A percentile compares a stretch with the other conserved stretches of the same genome.
These are phyloP conservation scores for Nyctibius bracteatus DNA, from an alignment of 2,113 vertebrate species.

Conservation along the genomic window DNA sequence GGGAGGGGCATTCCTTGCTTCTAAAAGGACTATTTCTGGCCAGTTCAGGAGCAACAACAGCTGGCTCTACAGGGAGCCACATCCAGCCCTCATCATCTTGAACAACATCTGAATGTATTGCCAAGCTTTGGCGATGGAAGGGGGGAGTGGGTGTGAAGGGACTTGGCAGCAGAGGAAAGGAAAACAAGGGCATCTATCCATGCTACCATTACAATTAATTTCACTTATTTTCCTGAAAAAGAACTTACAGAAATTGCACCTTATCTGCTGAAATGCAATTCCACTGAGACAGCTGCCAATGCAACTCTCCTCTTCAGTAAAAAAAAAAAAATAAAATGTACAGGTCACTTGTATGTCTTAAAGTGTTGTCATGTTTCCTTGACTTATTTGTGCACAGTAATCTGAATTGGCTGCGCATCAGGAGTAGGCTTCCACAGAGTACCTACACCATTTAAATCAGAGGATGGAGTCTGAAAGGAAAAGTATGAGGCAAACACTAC, in stretches of 20 bases:
- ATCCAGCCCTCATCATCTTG: background rate
- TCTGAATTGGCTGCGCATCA: background rate
- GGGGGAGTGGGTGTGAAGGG: background rate
- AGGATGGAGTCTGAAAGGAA: background rate
- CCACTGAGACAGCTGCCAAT: background rate
- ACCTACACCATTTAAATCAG: background rate
- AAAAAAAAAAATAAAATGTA: background rate
- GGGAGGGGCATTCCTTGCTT: background rate
- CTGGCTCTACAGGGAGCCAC: background rate
- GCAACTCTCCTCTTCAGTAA: background rate
- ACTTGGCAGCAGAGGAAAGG: background rate
- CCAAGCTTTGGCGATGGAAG: background rate
- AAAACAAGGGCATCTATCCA: background rate
- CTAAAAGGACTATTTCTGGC: slow-evolving; percentile 4
- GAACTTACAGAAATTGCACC: background rate
- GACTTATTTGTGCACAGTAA: background rate
- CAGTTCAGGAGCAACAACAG: background rate
- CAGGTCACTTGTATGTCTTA: background rate
- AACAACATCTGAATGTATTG: background rate
- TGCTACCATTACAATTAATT: background rate
- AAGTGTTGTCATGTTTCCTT: background rate
- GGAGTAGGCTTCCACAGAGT: background rate
- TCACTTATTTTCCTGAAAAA: background rate
- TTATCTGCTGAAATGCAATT: background rate
- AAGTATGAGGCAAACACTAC: background rate